Evolutionary conservation across 2,113 vertebrate genomes (phyloP).

Genomic region (Pitta sordida): DNA sequence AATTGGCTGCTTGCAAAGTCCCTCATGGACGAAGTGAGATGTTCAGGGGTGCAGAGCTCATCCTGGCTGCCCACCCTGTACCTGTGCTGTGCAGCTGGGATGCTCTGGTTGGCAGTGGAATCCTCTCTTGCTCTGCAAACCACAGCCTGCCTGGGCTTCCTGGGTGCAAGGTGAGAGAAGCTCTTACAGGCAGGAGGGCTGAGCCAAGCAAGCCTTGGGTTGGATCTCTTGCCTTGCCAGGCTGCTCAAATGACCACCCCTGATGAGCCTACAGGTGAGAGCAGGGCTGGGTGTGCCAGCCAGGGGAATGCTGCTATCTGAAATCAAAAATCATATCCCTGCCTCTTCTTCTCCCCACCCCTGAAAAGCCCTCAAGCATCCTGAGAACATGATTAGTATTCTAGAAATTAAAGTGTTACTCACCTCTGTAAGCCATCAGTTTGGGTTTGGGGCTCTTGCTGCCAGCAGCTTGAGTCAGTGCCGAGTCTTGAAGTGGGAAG

Average conservation of each 20-base stretch:
- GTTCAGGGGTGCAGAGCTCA: background rate
- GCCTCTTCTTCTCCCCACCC: background rate
- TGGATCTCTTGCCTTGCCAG: background rate
- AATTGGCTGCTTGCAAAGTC: background rate
- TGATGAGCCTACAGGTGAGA: background rate
- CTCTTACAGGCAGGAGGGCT: background rate
- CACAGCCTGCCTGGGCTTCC: background rate
- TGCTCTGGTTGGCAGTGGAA: background rate
- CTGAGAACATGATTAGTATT: background rate
- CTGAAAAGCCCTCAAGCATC: background rate
- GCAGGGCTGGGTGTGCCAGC: background rate
- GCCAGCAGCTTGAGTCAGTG: background rate
- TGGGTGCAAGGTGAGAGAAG: background rate
- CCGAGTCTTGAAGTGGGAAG: background rate
- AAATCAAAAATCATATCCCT: background rate
- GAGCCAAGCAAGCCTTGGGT: background rate
- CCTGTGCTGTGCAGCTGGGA: background rate
- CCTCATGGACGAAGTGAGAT: background rate
- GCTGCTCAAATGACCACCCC: background rate
- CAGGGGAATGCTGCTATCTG: background rate
- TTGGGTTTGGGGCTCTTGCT: slow-evolving; percentile 20
- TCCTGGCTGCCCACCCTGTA: background rate
- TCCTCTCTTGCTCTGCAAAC: background rate
- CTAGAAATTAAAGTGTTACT: slow-evolving; percentile 56
- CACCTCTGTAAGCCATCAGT: slow-evolving; percentile 29